Evolutionary conservation across 2,797 vertebrate genomes (phyloP).

Genomic region (Sebastes diaconus): DNA sequence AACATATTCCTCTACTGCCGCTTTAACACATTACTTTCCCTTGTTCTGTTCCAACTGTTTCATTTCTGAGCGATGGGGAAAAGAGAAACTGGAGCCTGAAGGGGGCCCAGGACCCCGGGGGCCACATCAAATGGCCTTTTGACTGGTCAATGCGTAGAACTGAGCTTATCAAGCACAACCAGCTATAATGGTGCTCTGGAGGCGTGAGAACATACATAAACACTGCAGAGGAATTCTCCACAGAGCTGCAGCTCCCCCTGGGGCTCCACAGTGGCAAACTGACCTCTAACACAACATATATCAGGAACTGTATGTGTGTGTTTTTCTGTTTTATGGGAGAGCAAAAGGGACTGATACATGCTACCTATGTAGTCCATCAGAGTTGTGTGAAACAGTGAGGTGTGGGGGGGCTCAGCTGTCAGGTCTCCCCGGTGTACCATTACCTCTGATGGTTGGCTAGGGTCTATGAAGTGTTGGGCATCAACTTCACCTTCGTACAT

Average conservation of each 20-base stretch:
- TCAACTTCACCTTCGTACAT: slow-evolving; percentile 32
- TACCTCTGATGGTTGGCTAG: slow-evolving; percentile 56
- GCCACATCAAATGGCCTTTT: slow-evolving; percentile 24
- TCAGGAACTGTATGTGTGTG: neutral
- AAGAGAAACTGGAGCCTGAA: neutral
- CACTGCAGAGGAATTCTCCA: neutral
- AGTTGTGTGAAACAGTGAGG: slow-evolving; percentile 1
- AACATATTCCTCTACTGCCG: too few species aligned
- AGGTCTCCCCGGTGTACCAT: slow-evolving; percentile 59
- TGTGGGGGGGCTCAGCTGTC: slow-evolving; percentile 58
- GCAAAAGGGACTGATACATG: neutral
- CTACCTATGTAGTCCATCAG: slow-evolving; percentile 18
- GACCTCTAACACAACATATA: slow-evolving; percentile 32
- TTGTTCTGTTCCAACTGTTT: neutral
- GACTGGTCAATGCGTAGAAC: slow-evolving; percentile 10
- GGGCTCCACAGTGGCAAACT: slow-evolving; percentile 25
- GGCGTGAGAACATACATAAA: neutral
- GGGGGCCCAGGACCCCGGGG: neutral
- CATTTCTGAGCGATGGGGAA: neutral
- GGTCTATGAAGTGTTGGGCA: slow-evolving; percentile 59
- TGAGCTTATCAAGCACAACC: neutral
- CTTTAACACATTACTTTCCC: neutral
- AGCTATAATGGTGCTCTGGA: neutral
- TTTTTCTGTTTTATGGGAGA: neutral
- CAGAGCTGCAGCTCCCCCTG: slow-evolving; percentile 31